These are phyloP conservation scores for Acleris holmiana DNA, from an alignment of 2,888 invertebrate species.

Conservation along the genomic window DNA sequence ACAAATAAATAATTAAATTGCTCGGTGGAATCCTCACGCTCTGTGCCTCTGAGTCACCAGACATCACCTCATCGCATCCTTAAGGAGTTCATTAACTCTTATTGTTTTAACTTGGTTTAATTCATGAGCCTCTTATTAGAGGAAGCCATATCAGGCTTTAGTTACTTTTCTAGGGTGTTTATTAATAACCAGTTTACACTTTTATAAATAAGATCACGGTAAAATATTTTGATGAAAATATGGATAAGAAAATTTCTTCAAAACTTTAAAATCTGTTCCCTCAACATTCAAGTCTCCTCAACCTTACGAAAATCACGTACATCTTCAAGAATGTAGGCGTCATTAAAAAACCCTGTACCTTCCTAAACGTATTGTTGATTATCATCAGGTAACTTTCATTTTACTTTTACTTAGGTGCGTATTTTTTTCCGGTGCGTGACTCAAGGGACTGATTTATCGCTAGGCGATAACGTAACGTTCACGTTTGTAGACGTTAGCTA, in stretches of 20 bases:
- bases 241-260: no score
- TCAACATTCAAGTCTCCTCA: no score
- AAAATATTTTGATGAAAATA: no score
- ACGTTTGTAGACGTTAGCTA: not conserved
- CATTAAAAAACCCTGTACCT: no score
- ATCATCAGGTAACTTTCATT: slow-evolving; percentile 14
- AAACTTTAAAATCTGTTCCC: no score
- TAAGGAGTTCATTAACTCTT: slow-evolving; percentile 62
- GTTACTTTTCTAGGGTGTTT: no score
- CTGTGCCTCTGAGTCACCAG: slow-evolving; percentile 1
- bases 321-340: no score
- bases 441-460: slow-evolving; percentile 5
- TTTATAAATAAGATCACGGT: no score
- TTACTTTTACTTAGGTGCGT: slow-evolving; percentile 18
- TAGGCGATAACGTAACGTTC: slow-evolving; percentile 3
- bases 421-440: slow-evolving; percentile 10
- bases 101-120: slow-evolving; percentile 63
- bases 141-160: no score
- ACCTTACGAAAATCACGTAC: no score
- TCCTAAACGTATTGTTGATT: not conserved
- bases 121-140: no score
- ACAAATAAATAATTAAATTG: not conserved
- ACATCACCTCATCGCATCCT: slow-evolving; percentile 31
- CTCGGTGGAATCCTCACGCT: not conserved
- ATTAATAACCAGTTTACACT: no score